These are phyloP conservation scores for Oxystoma pomonae DNA, from an alignment of 2,888 invertebrate genomes.

Conservation along the genomic window DNA sequence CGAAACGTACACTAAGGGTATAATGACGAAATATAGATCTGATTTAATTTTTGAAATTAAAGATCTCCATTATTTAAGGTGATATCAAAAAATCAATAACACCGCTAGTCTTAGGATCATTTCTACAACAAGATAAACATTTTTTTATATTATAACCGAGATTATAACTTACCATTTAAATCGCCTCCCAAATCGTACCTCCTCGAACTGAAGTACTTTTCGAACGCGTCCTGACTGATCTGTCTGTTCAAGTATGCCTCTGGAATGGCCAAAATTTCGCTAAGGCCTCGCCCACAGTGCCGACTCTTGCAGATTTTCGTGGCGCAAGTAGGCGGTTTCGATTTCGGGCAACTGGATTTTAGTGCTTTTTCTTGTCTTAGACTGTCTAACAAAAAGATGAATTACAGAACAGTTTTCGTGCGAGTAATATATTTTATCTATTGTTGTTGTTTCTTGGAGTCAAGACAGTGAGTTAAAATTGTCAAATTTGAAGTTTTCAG, in stretches of 20 bases:
- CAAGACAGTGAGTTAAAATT: no score
- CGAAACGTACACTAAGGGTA: no score
- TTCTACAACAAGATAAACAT: no score
- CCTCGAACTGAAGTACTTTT: constrained; percentile 28
- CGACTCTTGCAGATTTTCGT: neutral
- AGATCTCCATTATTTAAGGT: no score
- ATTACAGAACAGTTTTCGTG: neutral
- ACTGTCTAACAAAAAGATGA: neutral
- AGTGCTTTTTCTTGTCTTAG: constrained; percentile 16
- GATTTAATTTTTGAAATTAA: no score
- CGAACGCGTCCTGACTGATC: constrained; percentile 37
- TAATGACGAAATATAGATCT: no score
- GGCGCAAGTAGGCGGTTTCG: constrained; percentile 11
- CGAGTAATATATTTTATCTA: no score
- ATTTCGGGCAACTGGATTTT: constrained; percentile 27
- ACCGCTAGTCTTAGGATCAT: no score
- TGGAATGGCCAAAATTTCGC: constrained; percentile 44
- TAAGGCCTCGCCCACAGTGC: constrained; percentile 35
- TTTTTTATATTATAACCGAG: no score
- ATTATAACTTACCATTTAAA: neutral
- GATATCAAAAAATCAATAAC: no score
- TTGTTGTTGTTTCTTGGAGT: neutral
- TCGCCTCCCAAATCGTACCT: constrained; percentile 4
- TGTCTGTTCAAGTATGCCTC: constrained; percentile 43
- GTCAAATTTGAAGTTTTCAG: no score